Base-by-base conservation (phyloP, 2,888 invertebrate species). In the Drosophila kanekoi region DNA sequence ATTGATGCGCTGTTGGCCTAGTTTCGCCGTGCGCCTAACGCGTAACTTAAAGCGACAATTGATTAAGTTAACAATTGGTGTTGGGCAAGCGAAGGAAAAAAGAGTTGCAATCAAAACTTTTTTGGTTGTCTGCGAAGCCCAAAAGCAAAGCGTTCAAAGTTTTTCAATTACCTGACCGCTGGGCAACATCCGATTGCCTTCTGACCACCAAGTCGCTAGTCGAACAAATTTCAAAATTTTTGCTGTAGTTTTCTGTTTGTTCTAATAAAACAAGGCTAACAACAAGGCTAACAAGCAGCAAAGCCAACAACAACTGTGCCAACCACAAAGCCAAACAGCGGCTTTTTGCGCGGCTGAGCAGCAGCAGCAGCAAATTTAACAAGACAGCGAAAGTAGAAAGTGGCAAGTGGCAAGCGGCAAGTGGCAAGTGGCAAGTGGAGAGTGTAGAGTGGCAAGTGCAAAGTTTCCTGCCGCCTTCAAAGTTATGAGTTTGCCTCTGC, bases 141-240 rank as follows among this genome's bases (percentile, higher is more conserved):
- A 38, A 78, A 62, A 64, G 71, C 68, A 44, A 48, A 66, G 70
- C 51, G 63, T 68, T 61, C 43, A 79, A 81, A 82, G 87, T 82
- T 82, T 82, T 82, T 82, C 82, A 82, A 82, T 82, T 82, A 82
- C 84, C 82, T 82, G 82, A 80, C 78, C 87, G 70, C 64, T 60
- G 53, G 65, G 45, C 58, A 41, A 43, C 61, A 49, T 60, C 64
- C 72, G 58, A 71, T 71, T 64, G 60, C 45, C 47, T 44, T 28
- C 14, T 51, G 59, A 32, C 56, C 58, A 32, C 56, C 58, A 58
- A 41, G 38, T 56, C 41, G 33, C n/a, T 16, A 20, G 23, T 35
- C 11, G 32, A 48, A 49, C 48, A 56, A 75, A 51, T 63, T 57
- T 57, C 38, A 28, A 47, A 65, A 69, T 58, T 64, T 48, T 65